Conservation (phyloP, 2,797 vertebrate genomes). For the Acrossocheilus fasciatus region DNA sequence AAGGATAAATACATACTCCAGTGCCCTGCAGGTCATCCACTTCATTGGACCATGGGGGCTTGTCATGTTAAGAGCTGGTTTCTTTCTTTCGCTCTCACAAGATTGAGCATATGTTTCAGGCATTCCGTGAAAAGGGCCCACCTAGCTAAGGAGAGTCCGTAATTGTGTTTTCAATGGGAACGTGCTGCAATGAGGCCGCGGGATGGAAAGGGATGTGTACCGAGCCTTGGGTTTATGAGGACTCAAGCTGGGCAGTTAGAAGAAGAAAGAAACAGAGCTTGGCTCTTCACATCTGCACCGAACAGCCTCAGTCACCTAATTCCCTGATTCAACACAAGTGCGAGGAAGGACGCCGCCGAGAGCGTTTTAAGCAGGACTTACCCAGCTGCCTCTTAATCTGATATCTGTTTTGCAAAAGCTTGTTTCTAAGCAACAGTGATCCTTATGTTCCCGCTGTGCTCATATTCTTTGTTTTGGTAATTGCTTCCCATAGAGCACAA, state of each 20-base stretch:
- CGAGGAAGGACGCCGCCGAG: slow-evolving; percentile 35
- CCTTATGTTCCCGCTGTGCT: slow-evolving; percentile 20
- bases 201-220: slow-evolving; percentile 65
- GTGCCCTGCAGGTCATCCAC: slow-evolving; percentile 65
- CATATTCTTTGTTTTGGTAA: slow-evolving; percentile 52
- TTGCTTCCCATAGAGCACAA: slow-evolving; percentile 43
- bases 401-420: slow-evolving; percentile 61
- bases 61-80: slow-evolving; percentile 55
- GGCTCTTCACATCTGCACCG: slow-evolving; percentile 69
- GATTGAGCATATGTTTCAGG: slow-evolving; percentile 70
- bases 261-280: slow-evolving; percentile 60
- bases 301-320: slow-evolving; percentile 69
- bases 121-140: slow-evolving; percentile 69
- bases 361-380: slow-evolving; percentile 62
- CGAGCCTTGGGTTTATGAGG: slow-evolving; percentile 65
- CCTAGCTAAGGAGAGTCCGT: slow-evolving; percentile 63
- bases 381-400: slow-evolving; percentile 59
- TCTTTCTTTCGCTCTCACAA: slow-evolving; percentile 61
- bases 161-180: slow-evolving; percentile 74
- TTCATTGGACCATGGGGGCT: slow-evolving; percentile 64
- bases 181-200: slow-evolving; percentile 64
- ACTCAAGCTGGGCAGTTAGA: slow-evolving; percentile 74
- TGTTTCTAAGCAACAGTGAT: slow-evolving; percentile 62
- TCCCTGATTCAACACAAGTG: slow-evolving; percentile 58
- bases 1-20: slow-evolving; percentile 73